Evolutionary conservation across 1,140 invertebrate species (phyloP), one percentile per base, ranked within the genome.

Genomic region (Pristionchus pacificus): DNA sequence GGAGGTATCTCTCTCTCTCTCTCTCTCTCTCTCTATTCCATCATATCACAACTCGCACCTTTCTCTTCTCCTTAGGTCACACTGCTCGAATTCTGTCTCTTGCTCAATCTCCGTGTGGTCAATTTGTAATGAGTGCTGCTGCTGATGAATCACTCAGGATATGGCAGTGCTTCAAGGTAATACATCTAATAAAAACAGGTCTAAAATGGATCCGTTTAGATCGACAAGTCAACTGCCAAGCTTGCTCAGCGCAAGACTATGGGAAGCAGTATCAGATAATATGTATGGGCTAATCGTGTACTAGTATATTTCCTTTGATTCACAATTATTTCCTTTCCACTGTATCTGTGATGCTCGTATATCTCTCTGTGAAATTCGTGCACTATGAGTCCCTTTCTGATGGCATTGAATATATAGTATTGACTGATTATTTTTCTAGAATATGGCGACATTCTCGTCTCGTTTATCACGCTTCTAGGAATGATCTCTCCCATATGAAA

Each of bases 131-230:
- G 58, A 30, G 58, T 10, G 24, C 67, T 57, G 27, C 49, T 10
- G 24, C n/a, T 27, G 67, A 69, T 65, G 67, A 69, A 49, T 66
- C 60, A 28, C 58, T 69, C n/a, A 69, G 59, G 27, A 67, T 49
- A 10, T 69, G 67, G 67, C 13, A 69, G n/a, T 62, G 57, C n/a
- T 69, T 69, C 57, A 69, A 66, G 58, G 67, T 69, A 33, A 33
- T 10, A 15, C 28, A 15, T 69, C 28, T 65, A 49, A 66, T 69
- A 13, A 31, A 66, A 64, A 14, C 15, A 25, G 59, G 10, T 19
- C 13, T 3, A 19, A 3, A 69, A 69, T 25, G 13, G 25, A n/a
- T 19, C 19, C 14, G 65, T 69, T 2, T 57, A 69, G 67, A 58
- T 69, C 13, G 67, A 69, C 33, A 69, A 69, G 58, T 64, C 49